phyloP scores from a whole-genome alignment of 2,113 vertebrate species.

The Antigone vipio region DNA sequence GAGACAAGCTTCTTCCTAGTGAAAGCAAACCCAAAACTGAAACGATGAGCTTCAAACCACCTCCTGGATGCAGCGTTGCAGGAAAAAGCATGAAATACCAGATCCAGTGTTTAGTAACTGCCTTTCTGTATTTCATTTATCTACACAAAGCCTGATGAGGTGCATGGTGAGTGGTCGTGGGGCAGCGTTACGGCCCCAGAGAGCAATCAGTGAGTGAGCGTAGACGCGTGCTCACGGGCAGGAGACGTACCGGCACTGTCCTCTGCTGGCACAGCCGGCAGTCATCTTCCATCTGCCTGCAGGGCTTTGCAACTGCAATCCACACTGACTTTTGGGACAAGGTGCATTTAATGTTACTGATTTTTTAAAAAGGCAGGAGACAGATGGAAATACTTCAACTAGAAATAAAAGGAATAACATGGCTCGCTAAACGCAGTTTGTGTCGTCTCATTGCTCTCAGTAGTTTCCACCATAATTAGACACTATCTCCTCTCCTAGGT shows the following conservation, averaged over 20 bases:
- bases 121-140: neutral
- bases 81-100: neutral
- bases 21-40: neutral
- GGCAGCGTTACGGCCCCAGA: neutral
- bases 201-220: fast-evolving
- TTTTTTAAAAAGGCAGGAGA: neutral
- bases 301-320: neutral
- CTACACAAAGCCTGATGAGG: fast-evolving
- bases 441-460: neutral
- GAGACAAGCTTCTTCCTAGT: neutral
- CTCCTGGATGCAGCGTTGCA: neutral
- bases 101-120: neutral
- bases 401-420: neutral
- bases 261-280: neutral
- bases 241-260: neutral
- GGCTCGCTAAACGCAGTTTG: neutral
- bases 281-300: neutral
- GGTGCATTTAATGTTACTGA: fast-evolving
- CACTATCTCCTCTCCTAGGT: neutral
- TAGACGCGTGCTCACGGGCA: fast-evolving
- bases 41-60: neutral
- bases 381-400: neutral
- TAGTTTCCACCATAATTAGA: neutral
- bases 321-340: neutral
- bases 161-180: fast-evolving